Conservation (phyloP, 2,113 vertebrate genomes). For the Phaethon lepturus region DNA sequence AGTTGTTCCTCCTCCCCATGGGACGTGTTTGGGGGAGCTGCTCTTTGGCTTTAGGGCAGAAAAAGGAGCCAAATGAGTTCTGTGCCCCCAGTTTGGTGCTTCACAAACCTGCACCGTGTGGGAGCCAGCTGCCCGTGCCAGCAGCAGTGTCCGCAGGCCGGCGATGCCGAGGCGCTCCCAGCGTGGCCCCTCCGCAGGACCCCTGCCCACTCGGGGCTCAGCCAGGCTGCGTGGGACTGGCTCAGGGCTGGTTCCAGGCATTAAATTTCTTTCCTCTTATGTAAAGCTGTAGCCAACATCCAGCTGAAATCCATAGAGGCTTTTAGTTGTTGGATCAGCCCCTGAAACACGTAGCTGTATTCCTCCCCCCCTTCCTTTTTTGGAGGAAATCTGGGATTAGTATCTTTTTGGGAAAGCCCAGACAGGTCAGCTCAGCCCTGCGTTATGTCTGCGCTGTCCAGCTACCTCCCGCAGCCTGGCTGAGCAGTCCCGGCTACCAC, state of each 20-base stretch:
- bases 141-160: rapidly evolving
- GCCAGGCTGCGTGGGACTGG: not conserved
- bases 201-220: not conserved
- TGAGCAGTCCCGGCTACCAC: rapidly evolving
- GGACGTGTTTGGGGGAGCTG: not conserved
- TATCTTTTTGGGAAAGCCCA: not conserved
- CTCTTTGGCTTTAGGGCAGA: not conserved
- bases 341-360: not conserved
- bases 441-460: rapidly evolving
- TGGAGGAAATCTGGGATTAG: not conserved
- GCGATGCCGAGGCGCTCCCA: not conserved
- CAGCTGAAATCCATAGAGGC: not conserved
- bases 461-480: not conserved
- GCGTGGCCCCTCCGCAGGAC: not conserved
- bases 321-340: not conserved
- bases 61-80: not conserved
- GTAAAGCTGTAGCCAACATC: not conserved
- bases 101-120: rapidly evolving
- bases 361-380: not conserved
- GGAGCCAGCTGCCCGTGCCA: rapidly evolving
- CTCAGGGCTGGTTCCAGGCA: not conserved
- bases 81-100: rapidly evolving
- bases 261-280: not conserved
- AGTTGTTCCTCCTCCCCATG: not conserved
- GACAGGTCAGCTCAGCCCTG: not conserved